Base-by-base conservation (phyloP, 2,797 vertebrate species). In the Phataginus tricuspis region DNA sequence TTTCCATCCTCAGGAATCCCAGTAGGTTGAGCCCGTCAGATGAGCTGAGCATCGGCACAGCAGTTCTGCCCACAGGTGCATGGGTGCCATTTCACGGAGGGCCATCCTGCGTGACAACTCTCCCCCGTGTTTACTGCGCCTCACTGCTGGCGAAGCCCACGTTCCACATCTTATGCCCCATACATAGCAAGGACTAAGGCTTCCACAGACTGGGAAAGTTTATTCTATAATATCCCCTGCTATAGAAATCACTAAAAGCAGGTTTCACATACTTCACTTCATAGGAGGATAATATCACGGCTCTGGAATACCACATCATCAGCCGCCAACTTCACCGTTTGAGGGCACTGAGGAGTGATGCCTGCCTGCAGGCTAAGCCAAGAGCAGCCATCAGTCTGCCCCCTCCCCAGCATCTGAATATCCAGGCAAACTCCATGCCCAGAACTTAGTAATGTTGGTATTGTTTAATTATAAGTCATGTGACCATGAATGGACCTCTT, bases 231-330 rank as follows among this genome's bases (percentile, higher is more conserved):
- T 49, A 42, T 75, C 75, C 63, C 53, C 49, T 80, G 55, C 77
- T 86, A 23, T 18, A 69, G 53, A 95, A 86, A 84, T 59, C 87
- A 89, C 63, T 75, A 79, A 96, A 83, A 95, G 69, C 39, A 93
- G 74, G 45, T 88, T 93, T 92, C 64, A 89, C 5, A 19, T 61
- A 37, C 53, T 93, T 39, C 21, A 49, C 55, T 89, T 91, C 75
- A 68, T 79, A 75, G 63, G 71, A 80, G 86, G 66, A 95, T 63
- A 84, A 89, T 57, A 72, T 45, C 12, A 45, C 1, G 49, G 42
- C 61, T 90, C 13, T 45, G 42, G 92, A 53, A 53, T 91, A 39
- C 45, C 87, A 64, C 51, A 53, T 80, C 68, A 23, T 74, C 87
- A 64, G 4, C 64, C 77, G 82, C 61, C 63, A 31, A 84, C 92